Percentiles rank a stretch among this genome's conserved stretches.
These are phyloP conservation scores for Limenitis camilla DNA, from an alignment of 2,888 invertebrate species.

Conservation along the genomic window DNA sequence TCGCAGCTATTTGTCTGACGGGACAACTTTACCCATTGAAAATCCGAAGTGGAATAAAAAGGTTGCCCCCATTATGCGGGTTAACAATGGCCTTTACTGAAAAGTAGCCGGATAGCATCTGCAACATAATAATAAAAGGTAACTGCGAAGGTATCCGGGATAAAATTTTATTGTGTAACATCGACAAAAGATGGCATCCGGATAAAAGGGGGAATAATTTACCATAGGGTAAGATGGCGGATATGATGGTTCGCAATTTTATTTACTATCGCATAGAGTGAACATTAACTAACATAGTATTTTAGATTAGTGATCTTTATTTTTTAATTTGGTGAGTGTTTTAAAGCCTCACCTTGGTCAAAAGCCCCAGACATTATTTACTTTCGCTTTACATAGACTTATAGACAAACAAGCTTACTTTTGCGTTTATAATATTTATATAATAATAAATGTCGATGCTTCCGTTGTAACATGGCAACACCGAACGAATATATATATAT, in stretches of 20 bases:
- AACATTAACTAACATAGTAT: too few relatives aligned
- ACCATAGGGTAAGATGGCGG: background rate
- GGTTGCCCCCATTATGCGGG: constrained; percentile 58
- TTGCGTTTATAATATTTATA: too few relatives aligned
- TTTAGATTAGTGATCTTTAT: too few relatives aligned
- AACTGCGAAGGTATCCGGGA: constrained; percentile 69
- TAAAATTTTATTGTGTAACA: constrained; percentile 68
- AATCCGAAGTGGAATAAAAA: constrained; percentile 66
- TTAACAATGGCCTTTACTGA: constrained; percentile 55
- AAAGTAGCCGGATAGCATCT: constrained; percentile 61
- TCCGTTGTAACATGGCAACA: too few relatives aligned
- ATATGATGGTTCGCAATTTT: background rate
- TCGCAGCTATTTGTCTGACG: constrained; percentile 29
- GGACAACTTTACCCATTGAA: constrained; percentile 32
- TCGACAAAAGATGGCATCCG: constrained; percentile 53
- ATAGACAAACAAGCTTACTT: too few relatives aligned
- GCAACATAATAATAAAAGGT: constrained; percentile 72
- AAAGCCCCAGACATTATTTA: too few relatives aligned
- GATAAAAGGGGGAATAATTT: constrained; percentile 25
- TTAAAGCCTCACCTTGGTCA: too few relatives aligned
- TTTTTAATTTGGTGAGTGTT: too few relatives aligned
- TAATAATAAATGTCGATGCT: too few relatives aligned
- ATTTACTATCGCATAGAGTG: too few relatives aligned
- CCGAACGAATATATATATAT: too few relatives aligned
- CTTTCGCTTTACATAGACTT: too few relatives aligned